These are phyloP conservation scores for Poeciliopsis presidionis DNA, from an alignment of 2,797 vertebrate species.

Conservation along the genomic window DNA sequence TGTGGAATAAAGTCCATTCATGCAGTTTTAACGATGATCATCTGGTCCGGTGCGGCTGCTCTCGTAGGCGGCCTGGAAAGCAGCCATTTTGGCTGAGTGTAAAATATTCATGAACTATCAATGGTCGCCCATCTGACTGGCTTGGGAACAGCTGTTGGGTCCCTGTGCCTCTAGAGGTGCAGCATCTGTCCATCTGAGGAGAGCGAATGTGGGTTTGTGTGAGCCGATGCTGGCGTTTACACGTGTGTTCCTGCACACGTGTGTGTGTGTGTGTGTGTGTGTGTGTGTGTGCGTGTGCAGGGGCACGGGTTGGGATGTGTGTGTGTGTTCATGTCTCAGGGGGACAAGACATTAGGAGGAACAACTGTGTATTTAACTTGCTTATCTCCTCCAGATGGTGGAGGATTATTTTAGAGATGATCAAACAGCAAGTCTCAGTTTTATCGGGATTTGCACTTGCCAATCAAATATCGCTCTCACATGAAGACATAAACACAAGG, in stretches of 20 bases:
- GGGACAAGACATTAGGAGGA: constrained; percentile 79
- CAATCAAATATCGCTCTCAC: constrained; percentile 62
- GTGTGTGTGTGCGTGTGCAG: constrained; percentile 38
- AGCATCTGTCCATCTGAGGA: constrained; percentile 82
- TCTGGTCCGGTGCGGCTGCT: constrained; percentile 68
- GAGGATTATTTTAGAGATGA: constrained; percentile 68
- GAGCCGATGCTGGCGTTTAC: constrained; percentile 41
- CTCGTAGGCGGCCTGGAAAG: constrained; percentile 76
- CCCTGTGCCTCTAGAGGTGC: constrained; percentile 83
- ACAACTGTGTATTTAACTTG: constrained; percentile 84
- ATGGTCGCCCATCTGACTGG: constrained; percentile 81
- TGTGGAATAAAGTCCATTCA: constrained; percentile 55
- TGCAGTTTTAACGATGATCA: constrained; percentile 74
- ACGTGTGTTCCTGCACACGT: constrained; percentile 18
- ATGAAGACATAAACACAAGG: constrained; percentile 17
- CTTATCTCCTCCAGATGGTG: constrained; percentile 82
- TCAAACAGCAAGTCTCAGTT: constrained; percentile 65
- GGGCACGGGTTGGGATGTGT: constrained; percentile 21
- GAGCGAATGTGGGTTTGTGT: constrained; percentile 62
- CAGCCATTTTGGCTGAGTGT: constrained; percentile 78
- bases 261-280: constrained; percentile 38
- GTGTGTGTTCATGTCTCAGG: constrained; percentile 64
- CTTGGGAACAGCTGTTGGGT: constrained; percentile 83
- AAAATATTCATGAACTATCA: constrained; percentile 85
- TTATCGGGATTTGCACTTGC: constrained; percentile 67